phyloP scores from a whole-genome alignment of 2,797 vertebrate species.

The Macropus fuliginosus region DNA sequence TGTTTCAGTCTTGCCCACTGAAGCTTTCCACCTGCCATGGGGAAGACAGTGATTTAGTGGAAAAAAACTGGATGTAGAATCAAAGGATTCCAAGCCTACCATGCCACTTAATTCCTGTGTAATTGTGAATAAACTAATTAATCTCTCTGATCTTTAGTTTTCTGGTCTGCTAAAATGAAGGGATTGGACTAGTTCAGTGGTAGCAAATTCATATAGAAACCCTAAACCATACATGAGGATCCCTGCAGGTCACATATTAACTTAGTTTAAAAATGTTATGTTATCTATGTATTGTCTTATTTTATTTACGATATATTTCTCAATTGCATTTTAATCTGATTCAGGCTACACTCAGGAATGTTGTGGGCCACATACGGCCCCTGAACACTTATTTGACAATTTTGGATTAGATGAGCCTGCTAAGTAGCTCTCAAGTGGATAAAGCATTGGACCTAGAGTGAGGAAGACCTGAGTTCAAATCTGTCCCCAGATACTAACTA shows the following conservation, averaged over 20 bases:
- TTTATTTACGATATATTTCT: not conserved
- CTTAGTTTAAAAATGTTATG: not conserved
- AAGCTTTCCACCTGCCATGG: not conserved
- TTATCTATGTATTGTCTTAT: not conserved
- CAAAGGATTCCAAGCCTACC: not conserved
- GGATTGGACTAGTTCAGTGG: not conserved
- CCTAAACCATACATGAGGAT: not conserved
- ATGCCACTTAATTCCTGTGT: not conserved
- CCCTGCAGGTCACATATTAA: not conserved
- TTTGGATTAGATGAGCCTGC: not conserved
- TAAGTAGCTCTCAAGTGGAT: not conserved
- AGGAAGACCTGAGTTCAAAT: not conserved
- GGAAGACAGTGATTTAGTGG: not conserved
- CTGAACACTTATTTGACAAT: not conserved
- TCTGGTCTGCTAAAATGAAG: not conserved
- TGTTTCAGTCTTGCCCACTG: not conserved
- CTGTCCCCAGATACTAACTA: not conserved
- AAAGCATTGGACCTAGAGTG: not conserved
- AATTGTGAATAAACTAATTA: not conserved
- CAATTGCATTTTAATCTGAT: not conserved
- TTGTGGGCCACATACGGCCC: not conserved
- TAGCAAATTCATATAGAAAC: not conserved
- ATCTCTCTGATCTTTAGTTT: not conserved
- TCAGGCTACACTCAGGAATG: not conserved
- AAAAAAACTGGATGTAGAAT: not conserved